These are phyloP conservation scores for Byasa hedistus DNA, from an alignment of 2,888 invertebrate genomes.

Conservation along the genomic window DNA sequence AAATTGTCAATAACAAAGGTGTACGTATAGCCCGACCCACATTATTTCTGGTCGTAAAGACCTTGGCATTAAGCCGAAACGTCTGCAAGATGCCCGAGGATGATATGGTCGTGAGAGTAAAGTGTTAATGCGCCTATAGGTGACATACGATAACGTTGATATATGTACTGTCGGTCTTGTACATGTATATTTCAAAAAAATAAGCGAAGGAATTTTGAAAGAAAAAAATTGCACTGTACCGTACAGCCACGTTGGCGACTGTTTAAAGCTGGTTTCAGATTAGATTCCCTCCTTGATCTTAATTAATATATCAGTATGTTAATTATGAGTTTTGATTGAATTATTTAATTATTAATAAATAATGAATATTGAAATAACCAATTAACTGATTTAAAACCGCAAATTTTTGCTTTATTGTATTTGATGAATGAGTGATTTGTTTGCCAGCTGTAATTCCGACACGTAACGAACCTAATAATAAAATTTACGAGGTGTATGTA, in stretches of 20 bases:
- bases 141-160: slow-evolving; percentile 57
- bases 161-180: slow-evolving; percentile 13
- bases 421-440: no score
- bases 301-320: no score
- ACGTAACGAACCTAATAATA: background rate
- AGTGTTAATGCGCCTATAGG: slow-evolving; percentile 54
- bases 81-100: slow-evolving; percentile 65
- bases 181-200: slow-evolving; percentile 1
- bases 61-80: slow-evolving; percentile 70
- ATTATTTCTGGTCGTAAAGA: slow-evolving; percentile 41
- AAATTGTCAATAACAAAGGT: slow-evolving; percentile 51
- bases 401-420: no score
- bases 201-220: background rate
- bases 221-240: no score
- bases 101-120: slow-evolving; percentile 63
- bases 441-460: no score
- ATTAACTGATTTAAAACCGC: no score
- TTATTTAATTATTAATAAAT: no score
- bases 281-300: no score
- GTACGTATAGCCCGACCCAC: slow-evolving; percentile 67
- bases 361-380: no score
- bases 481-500: background rate
- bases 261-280: no score
- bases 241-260: no score
- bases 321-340: no score